A percentile compares a stretch with the other conserved stretches of the same genome.
Conservation (phyloP, 2,797 vertebrate species). For the Pseudopleuronectes americanus region DNA sequence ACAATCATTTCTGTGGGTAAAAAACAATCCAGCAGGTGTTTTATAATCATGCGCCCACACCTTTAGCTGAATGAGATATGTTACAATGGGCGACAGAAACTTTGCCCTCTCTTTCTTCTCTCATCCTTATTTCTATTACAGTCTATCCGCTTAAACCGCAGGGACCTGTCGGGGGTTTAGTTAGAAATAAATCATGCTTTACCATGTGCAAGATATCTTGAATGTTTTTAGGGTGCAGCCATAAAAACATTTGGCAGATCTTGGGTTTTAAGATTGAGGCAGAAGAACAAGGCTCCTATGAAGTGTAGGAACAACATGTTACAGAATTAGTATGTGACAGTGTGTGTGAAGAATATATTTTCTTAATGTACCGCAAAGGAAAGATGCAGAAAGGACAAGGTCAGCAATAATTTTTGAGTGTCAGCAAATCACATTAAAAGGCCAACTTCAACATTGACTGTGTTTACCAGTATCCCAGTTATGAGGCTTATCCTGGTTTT, state of each 20-base stretch:
- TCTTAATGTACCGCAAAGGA: not conserved
- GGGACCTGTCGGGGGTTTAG: constrained; percentile 28
- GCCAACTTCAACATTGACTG: too few species aligned
- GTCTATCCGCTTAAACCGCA: constrained; percentile 20
- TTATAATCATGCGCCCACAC: not conserved
- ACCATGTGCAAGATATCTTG: not conserved
- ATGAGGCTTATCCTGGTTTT: too few species aligned
- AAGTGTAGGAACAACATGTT: constrained; percentile 2
- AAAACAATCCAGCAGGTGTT: constrained; percentile 28
- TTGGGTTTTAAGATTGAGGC: not conserved
- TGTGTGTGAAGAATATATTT: not conserved
- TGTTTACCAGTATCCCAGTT: too few species aligned
- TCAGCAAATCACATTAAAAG: not conserved
- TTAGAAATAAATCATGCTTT: constrained; percentile 7
- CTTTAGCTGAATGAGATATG: constrained; percentile 10
- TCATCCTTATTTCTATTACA: not conserved
- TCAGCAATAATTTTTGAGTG: not conserved
- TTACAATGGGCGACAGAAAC: not conserved
- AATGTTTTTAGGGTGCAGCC: not conserved
- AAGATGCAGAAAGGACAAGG: not conserved
- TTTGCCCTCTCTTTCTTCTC: not conserved
- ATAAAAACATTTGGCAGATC: not conserved
- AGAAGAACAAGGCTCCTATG: not conserved
- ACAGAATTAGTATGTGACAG: constrained; percentile 3
- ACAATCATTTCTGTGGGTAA: constrained; percentile 11